Evolutionary conservation across 2,888 invertebrate species (phyloP), one percentile per base, ranked within the genome.

Genomic region (Morpho achilles): DNA sequence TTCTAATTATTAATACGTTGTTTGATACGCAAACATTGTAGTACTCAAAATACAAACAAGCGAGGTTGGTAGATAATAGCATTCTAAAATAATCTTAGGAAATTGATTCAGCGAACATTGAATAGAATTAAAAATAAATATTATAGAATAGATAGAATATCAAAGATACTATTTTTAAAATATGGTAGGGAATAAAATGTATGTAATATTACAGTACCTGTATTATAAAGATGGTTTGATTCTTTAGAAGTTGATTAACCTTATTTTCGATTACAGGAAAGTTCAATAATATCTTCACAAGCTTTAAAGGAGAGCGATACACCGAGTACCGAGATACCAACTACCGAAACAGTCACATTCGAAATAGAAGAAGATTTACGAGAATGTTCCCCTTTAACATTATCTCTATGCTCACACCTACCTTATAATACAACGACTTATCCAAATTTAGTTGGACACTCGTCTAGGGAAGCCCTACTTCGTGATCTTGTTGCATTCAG

Each of bases 341-440:
- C 89, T 42, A 87, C 90, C 0, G 90, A 88, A 60, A 77, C 79
- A 8, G 74, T 82, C 9, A 68, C 75, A 0, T 68, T 79, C 7
- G 83, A 86, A 16, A 81, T 92, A 0, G 91, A 93, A 49, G 91
- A 92, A n/a, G 92, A 93, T 3, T 76, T 93, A 6, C 92, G 96
- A 67, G 93, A 92, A 72, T 96, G 96, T 75, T 91, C 92, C 39
- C 91, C 93, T 0, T 72, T 95, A n/a, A 91, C 93, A 56, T 79
- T 96, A 52, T 82, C 92, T 7, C 93, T 96, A 67, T 96, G 96
- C 77, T 91, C 93, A 42, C 92, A 93, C 60, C 86, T 96, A 63
- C 93, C 93, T 0, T 96, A 96, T 81, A 97, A 97, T 75, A 77
- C 92, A 8, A 97, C 97, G 0, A 94, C 96, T 0, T 97, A 96